Conservation (phyloP, 37 sponge, comb jelly and placozoan species). For the Aplysina aerophoba region DNA sequence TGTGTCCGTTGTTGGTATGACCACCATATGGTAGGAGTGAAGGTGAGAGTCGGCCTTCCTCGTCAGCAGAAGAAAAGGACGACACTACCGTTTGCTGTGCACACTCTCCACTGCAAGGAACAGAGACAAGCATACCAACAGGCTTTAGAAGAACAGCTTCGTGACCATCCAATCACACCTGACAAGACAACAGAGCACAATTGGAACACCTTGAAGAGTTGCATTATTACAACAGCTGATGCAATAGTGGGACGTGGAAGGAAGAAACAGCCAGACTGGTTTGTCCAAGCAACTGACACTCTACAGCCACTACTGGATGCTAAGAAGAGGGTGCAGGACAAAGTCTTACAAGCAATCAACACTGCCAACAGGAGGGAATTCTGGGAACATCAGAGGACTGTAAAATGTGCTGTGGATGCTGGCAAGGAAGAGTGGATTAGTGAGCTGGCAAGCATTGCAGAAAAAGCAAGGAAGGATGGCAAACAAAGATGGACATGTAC, state of each 20-base stretch:
- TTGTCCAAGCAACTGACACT: background rate
- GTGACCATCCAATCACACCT: too few species aligned
- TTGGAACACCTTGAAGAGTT: constrained; percentile 1
- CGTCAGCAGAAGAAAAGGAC: too few species aligned
- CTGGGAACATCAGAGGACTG: too few species aligned
- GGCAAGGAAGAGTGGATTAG: constrained; percentile 26
- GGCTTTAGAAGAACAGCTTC: too few species aligned
- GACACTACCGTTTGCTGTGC: too few species aligned
- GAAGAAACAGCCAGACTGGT: constrained; percentile 51
- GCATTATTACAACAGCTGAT: constrained; percentile 30
- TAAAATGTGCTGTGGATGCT: too few species aligned
- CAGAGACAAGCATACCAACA: too few species aligned
- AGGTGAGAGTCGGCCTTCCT: too few species aligned
- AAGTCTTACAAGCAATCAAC: background rate
- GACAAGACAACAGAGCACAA: background rate
- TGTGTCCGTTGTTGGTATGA: too few species aligned
- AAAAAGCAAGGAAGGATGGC: constrained; percentile 40
- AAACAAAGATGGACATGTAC: too few species aligned
- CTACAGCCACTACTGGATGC: constrained; percentile 23
- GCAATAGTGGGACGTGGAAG: constrained; percentile 13
- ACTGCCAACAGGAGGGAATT: constrained; percentile 13
- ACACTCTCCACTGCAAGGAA: too few species aligned
- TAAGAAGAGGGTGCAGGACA: constrained; percentile 25
- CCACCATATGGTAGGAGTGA: too few species aligned
- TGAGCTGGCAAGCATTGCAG: constrained; percentile 13